These are phyloP conservation scores for Lordiphosa clarofinis DNA, from an alignment of 1,140 invertebrate genomes.

Conservation along the genomic window DNA sequence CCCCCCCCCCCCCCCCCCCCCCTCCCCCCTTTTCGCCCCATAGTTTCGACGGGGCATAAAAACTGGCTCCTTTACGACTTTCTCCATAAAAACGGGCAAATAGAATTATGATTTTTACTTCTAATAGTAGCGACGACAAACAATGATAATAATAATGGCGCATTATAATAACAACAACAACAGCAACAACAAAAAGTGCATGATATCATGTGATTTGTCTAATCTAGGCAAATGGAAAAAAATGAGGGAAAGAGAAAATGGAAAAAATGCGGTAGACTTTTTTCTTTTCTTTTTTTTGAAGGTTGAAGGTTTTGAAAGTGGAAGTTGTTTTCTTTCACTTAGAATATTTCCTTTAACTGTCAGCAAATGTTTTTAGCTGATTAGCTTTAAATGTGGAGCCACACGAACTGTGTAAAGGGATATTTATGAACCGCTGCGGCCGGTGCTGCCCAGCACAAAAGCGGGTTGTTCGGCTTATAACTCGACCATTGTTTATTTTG, in stretches of 20 bases:
- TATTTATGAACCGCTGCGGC: no score
- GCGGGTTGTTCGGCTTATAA: no score
- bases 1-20: no score
- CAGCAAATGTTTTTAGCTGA: no score
- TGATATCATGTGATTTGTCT: slow-evolving; percentile 21
- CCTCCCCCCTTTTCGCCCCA: no score
- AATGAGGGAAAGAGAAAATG: slow-evolving; percentile 1
- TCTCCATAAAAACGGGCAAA: slow-evolving; percentile 13
- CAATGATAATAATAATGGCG: slow-evolving; percentile 14
- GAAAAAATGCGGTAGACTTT: slow-evolving; percentile 1
- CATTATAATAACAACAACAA: slow-evolving; percentile 16
- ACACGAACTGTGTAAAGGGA: no score
- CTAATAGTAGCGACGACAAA: slow-evolving; percentile 4
- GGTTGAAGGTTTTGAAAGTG: no score
- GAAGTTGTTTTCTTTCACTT: no score
- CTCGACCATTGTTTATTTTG: no score
- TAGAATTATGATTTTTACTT: slow-evolving; percentile 16
- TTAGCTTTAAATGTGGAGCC: neutral
- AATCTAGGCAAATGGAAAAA: slow-evolving; percentile 4
- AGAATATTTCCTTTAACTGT: no score
- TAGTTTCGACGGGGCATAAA: slow-evolving; percentile 3
- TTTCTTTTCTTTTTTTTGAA: neutral
- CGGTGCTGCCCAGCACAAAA: no score
- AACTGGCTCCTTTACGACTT: slow-evolving; percentile 14
- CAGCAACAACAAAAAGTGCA: slow-evolving; percentile 4